Evolutionary conservation across 2,113 vertebrate genomes (phyloP), one percentile per base, ranked within the genome.

Genomic region (Rattus norvegicus): DNA sequence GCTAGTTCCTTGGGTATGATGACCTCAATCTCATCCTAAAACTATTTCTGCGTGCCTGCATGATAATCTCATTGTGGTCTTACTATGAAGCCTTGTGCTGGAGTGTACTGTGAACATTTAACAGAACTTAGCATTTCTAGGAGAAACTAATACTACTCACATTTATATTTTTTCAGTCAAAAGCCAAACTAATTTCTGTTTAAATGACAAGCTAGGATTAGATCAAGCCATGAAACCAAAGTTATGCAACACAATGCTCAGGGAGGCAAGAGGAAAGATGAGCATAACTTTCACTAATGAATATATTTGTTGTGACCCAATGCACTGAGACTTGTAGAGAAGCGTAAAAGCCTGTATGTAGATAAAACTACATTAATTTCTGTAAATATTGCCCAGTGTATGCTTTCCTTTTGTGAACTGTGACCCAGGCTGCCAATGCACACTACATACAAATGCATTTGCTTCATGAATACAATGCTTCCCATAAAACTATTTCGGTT

Each of bases 61-160:
- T 36, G 49, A 65, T 39, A 20, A 52, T 80, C 84, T 39, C 73
- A 30, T 12, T 49, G 26, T 80, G 39, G n/a, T 84, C 88, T 84
- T 93, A 17, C 73, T 59, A 54, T 75, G 92, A 96, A 90, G 87
- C 10, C 80, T 67, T 39, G 63, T 28, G 36, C 83, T 83, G 19
- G 61, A 77, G n/a, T n/a, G 43, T 54, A 61, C 22, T 49, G 14
- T 16, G 63, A 80, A 43, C 47, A 54, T 91, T n/a, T 67, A 93
- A 90, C n/a, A 80, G 85, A 92, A 22, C 49, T 76, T 16, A 63
- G 0, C 36, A 49, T 96, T 96, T 90, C 36, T 85, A 92, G 63
- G 22, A 90, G 59, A 94, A 97, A 72, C 9, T 36, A 83, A 3
- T 65, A 79, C 76, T 89, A 54, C 17, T n/a, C 61, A 89, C 73